phyloP scores from a whole-genome alignment of 2,113 vertebrate genomes.

The Campylorhamphus procurvoides region DNA sequence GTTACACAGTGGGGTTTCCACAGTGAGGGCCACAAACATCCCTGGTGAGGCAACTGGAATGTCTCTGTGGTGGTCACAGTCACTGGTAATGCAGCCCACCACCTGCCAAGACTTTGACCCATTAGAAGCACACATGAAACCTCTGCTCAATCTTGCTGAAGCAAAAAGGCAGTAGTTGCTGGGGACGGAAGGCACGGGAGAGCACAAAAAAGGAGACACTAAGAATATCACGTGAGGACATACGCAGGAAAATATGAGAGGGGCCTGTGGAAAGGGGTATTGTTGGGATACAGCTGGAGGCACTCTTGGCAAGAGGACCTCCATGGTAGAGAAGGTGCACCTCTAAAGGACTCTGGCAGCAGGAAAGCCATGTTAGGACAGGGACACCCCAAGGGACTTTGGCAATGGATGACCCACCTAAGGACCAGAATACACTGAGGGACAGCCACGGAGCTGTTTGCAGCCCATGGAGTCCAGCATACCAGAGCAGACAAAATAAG shows the following conservation, averaged over 20 bases:
- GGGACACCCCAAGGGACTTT: background rate
- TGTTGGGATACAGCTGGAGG: background rate
- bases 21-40: fast-evolving
- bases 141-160: background rate
- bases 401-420: background rate
- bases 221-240: fast-evolving
- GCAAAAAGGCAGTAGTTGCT: background rate
- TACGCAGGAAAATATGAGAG: background rate
- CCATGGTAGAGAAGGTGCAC: background rate
- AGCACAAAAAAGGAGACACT: background rate
- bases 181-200: background rate
- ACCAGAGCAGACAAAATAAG: background rate
- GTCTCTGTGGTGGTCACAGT: background rate
- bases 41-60: background rate
- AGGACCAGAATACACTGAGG: background rate
- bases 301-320: background rate
- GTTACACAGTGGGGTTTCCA: fast-evolving
- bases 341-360: fast-evolving
- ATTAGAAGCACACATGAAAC: background rate
- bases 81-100: fast-evolving
- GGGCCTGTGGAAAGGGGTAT: background rate
- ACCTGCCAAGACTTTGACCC: background rate
- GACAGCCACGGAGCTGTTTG: too few relatives aligned
- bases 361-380: background rate
- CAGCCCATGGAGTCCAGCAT: background rate